phyloP scores from a whole-genome alignment of 2,113 vertebrate species.

The Myotis lucifugus region DNA sequence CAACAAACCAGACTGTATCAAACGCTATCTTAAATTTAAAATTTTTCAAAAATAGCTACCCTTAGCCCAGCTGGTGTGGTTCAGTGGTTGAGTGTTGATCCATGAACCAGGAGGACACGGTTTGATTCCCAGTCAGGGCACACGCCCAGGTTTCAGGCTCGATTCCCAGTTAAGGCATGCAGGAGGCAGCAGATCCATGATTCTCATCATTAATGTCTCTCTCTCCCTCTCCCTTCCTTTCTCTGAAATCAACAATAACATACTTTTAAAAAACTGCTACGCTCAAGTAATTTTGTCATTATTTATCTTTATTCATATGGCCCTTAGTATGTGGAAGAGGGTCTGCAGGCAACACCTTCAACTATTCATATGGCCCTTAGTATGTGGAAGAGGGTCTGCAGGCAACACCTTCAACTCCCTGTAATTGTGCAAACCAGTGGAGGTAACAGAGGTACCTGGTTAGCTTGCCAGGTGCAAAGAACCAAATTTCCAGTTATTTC shows the following conservation, averaged over 20 bases:
- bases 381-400: not conserved
- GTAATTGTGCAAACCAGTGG: not conserved
- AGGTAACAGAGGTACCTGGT: not conserved
- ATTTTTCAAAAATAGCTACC: not conserved
- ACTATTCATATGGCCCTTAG: not conserved
- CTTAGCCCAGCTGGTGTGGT: not conserved
- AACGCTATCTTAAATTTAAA: not conserved
- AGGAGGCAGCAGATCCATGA: too few relatives aligned
- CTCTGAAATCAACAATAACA: too few relatives aligned
- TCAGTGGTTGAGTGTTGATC: too few relatives aligned
- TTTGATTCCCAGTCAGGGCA: too few relatives aligned
- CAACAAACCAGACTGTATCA: not conserved
- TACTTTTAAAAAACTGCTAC: too few relatives aligned
- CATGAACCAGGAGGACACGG: too few relatives aligned
- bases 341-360: not conserved
- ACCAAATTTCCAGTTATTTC: not conserved
- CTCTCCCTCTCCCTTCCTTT: too few relatives aligned
- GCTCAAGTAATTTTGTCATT: not conserved
- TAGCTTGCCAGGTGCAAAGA: not conserved
- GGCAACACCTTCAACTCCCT: not conserved
- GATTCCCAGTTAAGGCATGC: too few relatives aligned
- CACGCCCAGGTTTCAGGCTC: too few relatives aligned
- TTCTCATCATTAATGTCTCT: too few relatives aligned
- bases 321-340: not conserved
- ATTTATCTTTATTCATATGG: not conserved